Evolutionary conservation across 2,888 invertebrate species (phyloP), one percentile per base, ranked within the genome.

Genomic region (Drosophila prostipennis): DNA sequence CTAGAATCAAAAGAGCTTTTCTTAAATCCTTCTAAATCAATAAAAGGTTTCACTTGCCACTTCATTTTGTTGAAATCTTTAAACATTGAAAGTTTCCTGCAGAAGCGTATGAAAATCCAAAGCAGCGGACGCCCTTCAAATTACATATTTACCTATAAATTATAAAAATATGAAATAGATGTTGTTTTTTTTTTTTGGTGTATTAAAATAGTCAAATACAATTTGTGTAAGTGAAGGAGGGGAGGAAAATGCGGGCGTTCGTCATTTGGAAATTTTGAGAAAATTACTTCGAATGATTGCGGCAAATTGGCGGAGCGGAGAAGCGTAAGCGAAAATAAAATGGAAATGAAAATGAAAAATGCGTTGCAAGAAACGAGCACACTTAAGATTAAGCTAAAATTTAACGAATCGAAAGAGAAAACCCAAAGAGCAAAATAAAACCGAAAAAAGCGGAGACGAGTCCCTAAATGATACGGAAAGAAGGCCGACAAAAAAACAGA

Each of bases 371-470:
- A 19, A 53, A 23, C 29, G 57, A 54, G 59, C 72, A 69, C 51
- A 76, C 80, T 63, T 80, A 79, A 61, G 57, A 71, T 78, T 86
- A 80, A 82, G 79, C 67, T 56, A 65, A 54, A 73, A 53, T 53
- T 67, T 55, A 65, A 65, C 65, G 34, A 65, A 68, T 54, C 29
- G 55, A 60, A 58, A 43, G 8, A 45, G 36, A 29, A 26, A 16
- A 26, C 36, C 26, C 19, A 51, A 42, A n/a, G 46, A 26, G 40
- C 32, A 61, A 75, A 26, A 32, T 34, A 16, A 58, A 43, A 13
- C 55, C 45, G 51, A 42, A 49, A 43, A 23, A 13, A 7, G 6
- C 49, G 14, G 39, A 16, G 42, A 14, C 11, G 23, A 51, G 55
- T 29, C 55, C 55, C 55, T 7, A 36, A 29, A 43, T 53, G 26